A percentile compares a stretch with the other conserved stretches of the same genome.
Conservation (phyloP, 2,113 vertebrate genomes). For the Alouatta palliata region DNA sequence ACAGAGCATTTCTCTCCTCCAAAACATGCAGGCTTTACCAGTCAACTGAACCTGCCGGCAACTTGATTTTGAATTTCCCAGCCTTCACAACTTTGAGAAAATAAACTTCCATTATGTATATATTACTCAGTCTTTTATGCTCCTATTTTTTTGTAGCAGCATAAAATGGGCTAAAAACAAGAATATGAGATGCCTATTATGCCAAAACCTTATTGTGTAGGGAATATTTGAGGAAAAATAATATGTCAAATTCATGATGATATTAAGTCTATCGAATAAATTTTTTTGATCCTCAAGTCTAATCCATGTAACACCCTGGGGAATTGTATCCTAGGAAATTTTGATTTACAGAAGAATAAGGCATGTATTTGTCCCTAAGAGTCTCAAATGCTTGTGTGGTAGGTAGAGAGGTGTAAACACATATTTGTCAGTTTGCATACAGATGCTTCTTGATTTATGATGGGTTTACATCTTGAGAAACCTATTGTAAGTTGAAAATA, state of each 20-base stretch:
- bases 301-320: background rate
- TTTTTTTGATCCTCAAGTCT: background rate
- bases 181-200: background rate
- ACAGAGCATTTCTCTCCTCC: background rate
- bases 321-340: background rate
- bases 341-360: background rate
- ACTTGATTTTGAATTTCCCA: background rate
- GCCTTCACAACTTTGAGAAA: background rate
- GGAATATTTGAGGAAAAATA: background rate
- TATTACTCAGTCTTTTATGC: background rate
- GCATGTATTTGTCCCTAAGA: background rate
- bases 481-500: background rate
- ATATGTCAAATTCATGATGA: background rate
- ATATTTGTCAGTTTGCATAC: background rate
- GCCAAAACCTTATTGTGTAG: background rate
- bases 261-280: background rate
- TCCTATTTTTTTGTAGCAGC: background rate
- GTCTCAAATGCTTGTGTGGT: background rate
- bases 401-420: background rate
- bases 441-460: background rate
- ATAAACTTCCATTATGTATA: background rate
- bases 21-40: background rate
- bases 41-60: background rate
- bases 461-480: background rate
- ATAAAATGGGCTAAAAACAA: background rate